Conservation (phyloP, 64 coral and sea anemone species). For the Stylophora pistillata region DNA sequence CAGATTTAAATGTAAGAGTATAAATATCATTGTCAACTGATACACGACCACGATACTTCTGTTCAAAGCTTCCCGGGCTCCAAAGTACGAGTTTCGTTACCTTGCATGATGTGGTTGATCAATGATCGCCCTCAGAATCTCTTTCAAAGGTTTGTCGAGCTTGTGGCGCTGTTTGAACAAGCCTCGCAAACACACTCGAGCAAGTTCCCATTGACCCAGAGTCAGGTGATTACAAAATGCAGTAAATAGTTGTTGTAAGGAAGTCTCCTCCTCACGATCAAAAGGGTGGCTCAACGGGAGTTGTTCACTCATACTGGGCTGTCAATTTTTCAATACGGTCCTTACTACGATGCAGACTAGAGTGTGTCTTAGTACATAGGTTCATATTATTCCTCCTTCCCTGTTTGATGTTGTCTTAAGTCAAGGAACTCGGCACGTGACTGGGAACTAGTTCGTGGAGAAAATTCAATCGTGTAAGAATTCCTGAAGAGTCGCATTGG, state of each 20-base stretch:
- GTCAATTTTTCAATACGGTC: neutral
- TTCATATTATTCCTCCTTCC: neutral
- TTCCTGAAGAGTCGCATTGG: neutral
- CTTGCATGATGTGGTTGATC: constrained; percentile 81
- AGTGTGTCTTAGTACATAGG: no score
- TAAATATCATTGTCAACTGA: no score
- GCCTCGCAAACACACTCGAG: constrained; percentile 84
- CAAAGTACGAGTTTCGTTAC: neutral
- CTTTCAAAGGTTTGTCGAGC: constrained; percentile 73
- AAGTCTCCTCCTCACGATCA: constrained; percentile 64
- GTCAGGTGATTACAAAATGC: constrained; percentile 89
- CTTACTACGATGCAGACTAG: neutral
- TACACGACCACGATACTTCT: no score
- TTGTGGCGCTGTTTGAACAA: constrained; percentile 55
- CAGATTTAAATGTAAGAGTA: no score
- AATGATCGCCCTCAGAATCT: constrained; percentile 85
- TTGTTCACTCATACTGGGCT: constrained; percentile 50
- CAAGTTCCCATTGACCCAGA: constrained; percentile 95
- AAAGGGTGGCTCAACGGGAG: constrained; percentile 62
- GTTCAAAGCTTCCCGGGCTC: no score
- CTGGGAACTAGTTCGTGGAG: neutral
- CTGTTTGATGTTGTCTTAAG: neutral
- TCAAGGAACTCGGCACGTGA: constrained; percentile 26
- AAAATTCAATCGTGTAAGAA: neutral
- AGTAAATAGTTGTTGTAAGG: constrained; percentile 62